Percentiles rank a stretch among this genome's conserved stretches.
Evolutionary conservation across 2,888 invertebrate species (phyloP).

Genomic region (Lampropteryx suffumata): DNA sequence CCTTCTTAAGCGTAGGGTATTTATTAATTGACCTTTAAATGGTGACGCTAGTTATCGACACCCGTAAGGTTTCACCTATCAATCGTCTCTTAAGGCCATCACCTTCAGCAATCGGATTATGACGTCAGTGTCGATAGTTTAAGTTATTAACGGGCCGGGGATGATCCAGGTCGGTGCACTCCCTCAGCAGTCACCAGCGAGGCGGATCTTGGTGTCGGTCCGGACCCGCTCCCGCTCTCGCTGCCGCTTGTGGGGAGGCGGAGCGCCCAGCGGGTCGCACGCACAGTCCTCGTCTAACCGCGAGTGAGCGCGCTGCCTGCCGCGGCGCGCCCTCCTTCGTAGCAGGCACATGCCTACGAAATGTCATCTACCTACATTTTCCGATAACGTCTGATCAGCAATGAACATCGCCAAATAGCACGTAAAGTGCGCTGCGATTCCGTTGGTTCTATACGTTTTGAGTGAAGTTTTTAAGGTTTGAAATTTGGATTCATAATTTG

Average conservation of each 20-base stretch:
- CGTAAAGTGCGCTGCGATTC: constrained; percentile 55
- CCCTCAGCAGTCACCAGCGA: constrained; percentile 44
- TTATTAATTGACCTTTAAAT: constrained; percentile 31
- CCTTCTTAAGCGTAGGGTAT: neutral
- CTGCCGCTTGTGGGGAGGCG: constrained; percentile 38
- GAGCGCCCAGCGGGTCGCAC: constrained; percentile 44
- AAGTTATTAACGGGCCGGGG: constrained; percentile 56
- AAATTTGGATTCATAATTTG: constrained; percentile 40
- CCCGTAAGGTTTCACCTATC: constrained; percentile 36
- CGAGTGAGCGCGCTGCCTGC: constrained; percentile 79
- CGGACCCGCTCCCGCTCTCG: constrained; percentile 38
- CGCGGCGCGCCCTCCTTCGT: constrained; percentile 69
- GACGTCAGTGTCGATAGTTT: constrained; percentile 31
- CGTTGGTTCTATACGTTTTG: constrained; percentile 41
- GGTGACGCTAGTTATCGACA: constrained; percentile 30
- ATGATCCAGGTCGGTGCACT: constrained; percentile 73
- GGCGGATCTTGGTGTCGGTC: constrained; percentile 31
- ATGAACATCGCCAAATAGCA: constrained; percentile 67
- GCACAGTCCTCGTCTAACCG: constrained; percentile 77
- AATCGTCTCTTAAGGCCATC: constrained; percentile 38
- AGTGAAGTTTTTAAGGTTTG: constrained; percentile 58
- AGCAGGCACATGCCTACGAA: constrained; percentile 71
- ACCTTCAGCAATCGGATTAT: constrained; percentile 37
- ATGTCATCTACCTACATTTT: constrained; percentile 69
- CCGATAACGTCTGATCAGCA: constrained; percentile 68